Evolutionary conservation across 2,888 invertebrate species (phyloP).

Genomic region (Drosophila affinis): DNA sequence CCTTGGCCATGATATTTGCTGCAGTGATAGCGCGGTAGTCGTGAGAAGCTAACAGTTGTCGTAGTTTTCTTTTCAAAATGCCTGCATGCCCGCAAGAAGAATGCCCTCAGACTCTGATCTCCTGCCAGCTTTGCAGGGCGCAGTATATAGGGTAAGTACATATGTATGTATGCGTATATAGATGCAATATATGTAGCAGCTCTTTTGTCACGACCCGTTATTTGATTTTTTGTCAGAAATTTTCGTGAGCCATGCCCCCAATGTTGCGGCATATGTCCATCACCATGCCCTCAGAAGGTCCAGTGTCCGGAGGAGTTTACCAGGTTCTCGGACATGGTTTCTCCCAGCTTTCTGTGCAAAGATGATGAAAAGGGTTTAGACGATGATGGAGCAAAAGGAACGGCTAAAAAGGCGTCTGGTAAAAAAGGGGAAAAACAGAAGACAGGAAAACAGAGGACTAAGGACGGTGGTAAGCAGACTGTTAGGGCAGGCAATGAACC

Average conservation of each 20-base stretch:
- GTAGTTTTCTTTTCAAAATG: background rate
- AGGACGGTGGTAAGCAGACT: background rate
- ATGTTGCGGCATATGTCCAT: constrained; percentile 3
- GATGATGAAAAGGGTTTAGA: background rate
- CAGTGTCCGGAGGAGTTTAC: constrained; percentile 31
- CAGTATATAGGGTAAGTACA: background rate
- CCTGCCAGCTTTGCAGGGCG: background rate
- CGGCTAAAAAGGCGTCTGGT: no score
- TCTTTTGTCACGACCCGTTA: background rate
- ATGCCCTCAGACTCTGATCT: background rate
- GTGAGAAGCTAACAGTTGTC: background rate
- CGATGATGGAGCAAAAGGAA: background rate
- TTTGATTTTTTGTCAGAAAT: background rate
- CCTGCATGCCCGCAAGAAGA: background rate
- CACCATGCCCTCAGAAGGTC: background rate
- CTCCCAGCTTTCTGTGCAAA: constrained; percentile 55
- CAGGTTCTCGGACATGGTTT: constrained; percentile 57
- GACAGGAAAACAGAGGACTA: background rate
- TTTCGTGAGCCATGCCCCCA: background rate
- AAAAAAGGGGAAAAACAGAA: no score
- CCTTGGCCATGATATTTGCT: background rate
- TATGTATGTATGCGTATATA: no score
- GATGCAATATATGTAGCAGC: no score
- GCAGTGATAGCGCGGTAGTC: background rate
- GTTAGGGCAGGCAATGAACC: background rate